A percentile compares a stretch with the other conserved stretches of the same genome.
phyloP scores from a whole-genome alignment of 2,888 invertebrate species.

The Leistus spinibarbis region DNA sequence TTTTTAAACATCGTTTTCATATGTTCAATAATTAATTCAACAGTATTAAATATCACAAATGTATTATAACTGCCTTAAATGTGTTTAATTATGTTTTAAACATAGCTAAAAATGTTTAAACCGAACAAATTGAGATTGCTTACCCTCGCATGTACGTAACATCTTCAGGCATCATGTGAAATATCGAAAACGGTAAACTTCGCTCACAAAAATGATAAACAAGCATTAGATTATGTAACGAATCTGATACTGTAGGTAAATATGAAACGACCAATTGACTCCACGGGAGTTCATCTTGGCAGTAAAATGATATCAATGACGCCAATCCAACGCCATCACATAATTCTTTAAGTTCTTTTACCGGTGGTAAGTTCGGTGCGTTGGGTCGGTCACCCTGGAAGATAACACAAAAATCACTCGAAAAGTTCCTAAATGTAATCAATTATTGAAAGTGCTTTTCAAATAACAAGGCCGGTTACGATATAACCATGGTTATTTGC shows the following conservation, averaged over 20 bases:
- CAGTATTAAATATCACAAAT: not conserved
- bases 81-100: not conserved
- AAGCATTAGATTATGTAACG: conserved; percentile 87
- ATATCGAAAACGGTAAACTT: conserved; percentile 85
- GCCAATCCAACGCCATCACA: conserved; percentile 91
- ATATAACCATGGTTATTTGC: too few relatives aligned
- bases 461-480: not conserved
- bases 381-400: conserved; percentile 64
- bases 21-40: too few relatives aligned
- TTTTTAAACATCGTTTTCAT: too few relatives aligned
- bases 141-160: conserved; percentile 91
- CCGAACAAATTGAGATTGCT: conserved; percentile 45
- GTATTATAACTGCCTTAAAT: not conserved
- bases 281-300: conserved; percentile 78
- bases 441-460: too few relatives aligned
- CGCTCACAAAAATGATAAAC: conserved; percentile 86
- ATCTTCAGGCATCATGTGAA: conserved; percentile 95
- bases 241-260: conserved; percentile 83
- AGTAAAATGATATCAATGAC: conserved; percentile 88
- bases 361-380: conserved; percentile 68
- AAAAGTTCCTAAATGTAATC: not conserved
- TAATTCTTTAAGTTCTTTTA: conserved; percentile 83
- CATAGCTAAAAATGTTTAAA: not conserved
- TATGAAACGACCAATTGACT: conserved; percentile 67
- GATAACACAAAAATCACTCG: too few relatives aligned